A percentile compares a stretch with the other conserved stretches of the same genome.
These are phyloP conservation scores for Achatina immaculata DNA, from an alignment of 1,140 invertebrate species.

Conservation along the genomic window DNA sequence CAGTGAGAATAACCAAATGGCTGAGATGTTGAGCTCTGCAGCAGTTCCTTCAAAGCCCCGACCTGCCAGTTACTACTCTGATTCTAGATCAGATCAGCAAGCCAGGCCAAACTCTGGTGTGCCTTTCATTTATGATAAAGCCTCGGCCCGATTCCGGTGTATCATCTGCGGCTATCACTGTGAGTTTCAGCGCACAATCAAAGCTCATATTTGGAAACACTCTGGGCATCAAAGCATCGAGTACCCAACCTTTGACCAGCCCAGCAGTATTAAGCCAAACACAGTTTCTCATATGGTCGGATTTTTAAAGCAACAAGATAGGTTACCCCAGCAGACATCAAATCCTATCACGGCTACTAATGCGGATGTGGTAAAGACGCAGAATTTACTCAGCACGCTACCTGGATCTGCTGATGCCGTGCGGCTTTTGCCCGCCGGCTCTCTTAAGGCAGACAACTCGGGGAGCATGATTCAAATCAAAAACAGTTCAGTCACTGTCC, in stretches of 20 bases:
- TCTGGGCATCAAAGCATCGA: conserved; percentile 68
- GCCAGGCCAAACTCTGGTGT: conserved; percentile 13
- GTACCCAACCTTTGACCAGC: conserved; percentile 67
- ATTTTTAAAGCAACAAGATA: background rate
- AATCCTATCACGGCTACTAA: background rate
- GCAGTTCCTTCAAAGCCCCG: background rate
- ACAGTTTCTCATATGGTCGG: background rate
- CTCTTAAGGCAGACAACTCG: background rate
- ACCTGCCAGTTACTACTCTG: background rate
- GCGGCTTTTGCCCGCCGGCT: background rate
- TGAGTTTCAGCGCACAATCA: conserved; percentile 69
- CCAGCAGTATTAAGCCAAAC: background rate
- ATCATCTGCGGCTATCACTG: conserved; percentile 69
- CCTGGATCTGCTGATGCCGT: background rate
- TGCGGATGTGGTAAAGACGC: background rate
- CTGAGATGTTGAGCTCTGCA: background rate
- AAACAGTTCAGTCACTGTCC: background rate
- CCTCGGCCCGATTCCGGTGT: conserved; percentile 60
- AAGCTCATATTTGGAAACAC: conserved; percentile 72
- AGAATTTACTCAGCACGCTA: background rate
- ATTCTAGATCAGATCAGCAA: background rate
- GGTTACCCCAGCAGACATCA: too few relatives aligned
- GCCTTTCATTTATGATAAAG: conserved; percentile 62
- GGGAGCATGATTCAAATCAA: background rate
- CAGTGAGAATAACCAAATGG: background rate